Conservation (phyloP, 2,888 invertebrate species). For the Andrena bicolor region DNA sequence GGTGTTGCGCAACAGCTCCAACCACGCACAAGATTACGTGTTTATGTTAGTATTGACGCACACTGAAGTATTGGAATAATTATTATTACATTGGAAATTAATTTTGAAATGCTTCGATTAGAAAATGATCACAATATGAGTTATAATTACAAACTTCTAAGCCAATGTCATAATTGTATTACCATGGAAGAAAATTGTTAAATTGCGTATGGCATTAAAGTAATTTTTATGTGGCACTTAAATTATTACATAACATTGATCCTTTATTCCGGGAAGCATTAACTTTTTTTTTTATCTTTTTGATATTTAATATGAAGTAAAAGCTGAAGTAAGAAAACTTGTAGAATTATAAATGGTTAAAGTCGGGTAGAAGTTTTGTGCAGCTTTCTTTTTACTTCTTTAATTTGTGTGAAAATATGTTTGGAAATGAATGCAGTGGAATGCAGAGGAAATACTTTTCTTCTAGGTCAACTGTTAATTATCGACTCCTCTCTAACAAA, state of each 20-base stretch:
- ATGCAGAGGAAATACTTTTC: conserved; percentile 23
- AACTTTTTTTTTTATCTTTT: too few relatives aligned
- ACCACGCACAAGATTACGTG: conserved; percentile 1
- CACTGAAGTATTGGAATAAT: background rate
- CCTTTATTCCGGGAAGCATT: too few relatives aligned
- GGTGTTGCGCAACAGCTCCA: conserved; percentile 1
- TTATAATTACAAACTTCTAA: background rate
- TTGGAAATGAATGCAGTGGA: conserved; percentile 17
- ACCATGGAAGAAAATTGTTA: background rate
- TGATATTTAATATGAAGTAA: too few relatives aligned
- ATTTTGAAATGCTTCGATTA: background rate
- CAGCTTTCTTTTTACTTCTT: background rate
- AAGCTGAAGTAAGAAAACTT: too few relatives aligned
- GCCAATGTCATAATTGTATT: background rate
- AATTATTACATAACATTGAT: too few relatives aligned
- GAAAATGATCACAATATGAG: too few relatives aligned
- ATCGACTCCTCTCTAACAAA: conserved; percentile 35
- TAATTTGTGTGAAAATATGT: background rate
- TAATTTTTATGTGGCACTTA: too few relatives aligned
- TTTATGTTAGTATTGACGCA: background rate
- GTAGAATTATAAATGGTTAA: background rate
- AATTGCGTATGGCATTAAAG: too few relatives aligned
- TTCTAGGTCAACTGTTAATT: conserved; percentile 39
- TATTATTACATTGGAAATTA: conserved; percentile 1
- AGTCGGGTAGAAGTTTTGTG: background rate